Percentiles rank a stretch among this genome's conserved stretches.
phyloP scores from a whole-genome alignment of 2,113 vertebrate species.

The Tursiops truncatus region DNA sequence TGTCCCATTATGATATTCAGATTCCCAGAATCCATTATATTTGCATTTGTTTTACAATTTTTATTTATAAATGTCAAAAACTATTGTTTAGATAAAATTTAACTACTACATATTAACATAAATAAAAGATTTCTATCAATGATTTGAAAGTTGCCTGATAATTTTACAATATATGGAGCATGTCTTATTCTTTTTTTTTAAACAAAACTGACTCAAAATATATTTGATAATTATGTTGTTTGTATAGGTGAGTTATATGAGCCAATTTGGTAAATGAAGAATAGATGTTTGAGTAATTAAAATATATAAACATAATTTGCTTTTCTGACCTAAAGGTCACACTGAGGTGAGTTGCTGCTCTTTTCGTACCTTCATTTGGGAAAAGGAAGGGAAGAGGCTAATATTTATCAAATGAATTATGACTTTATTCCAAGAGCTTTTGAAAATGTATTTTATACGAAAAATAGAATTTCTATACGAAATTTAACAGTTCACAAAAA shows the following conservation, averaged over 20 bases:
- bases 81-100: not conserved
- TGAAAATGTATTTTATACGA: not conserved
- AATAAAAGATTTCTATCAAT: not conserved
- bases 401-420: not conserved
- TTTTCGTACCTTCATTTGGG: not conserved
- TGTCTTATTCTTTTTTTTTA: not conserved
- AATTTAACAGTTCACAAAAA: not conserved
- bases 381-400: not conserved
- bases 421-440: not conserved
- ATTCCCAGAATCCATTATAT: not conserved
- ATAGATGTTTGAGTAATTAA: not conserved
- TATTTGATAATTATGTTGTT: not conserved
- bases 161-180: not conserved
- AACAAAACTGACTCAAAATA: not conserved
- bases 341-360: not conserved
- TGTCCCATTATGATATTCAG: not conserved
- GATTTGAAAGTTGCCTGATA: not conserved
- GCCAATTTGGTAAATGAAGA: not conserved
- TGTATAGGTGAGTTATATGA: not conserved
- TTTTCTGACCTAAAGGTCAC: not conserved
- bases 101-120: not conserved
- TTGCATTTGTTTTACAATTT: not conserved
- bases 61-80: not conserved
- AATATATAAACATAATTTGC: not conserved
- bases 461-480: not conserved